Evolutionary conservation across 2,797 vertebrate genomes (phyloP).

Genomic region (Enteromius radiatus): DNA sequence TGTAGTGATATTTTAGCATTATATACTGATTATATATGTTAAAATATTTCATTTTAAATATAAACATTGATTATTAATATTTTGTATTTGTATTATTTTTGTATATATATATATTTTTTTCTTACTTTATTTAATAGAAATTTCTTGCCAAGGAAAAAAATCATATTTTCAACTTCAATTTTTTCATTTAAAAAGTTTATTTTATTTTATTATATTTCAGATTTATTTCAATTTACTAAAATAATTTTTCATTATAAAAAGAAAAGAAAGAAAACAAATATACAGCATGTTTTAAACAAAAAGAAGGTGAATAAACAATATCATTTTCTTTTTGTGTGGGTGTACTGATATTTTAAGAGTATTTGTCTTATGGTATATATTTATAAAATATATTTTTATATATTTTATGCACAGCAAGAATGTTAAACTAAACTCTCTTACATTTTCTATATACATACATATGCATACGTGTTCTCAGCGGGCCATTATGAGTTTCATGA

Average conservation of each 20-base stretch:
- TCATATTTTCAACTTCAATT: neutral
- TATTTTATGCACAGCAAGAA: neutral
- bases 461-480: conserved; percentile 22
- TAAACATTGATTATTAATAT: neutral
- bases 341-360: neutral
- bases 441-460: conserved; percentile 33
- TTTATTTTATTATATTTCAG: neutral
- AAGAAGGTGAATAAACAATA: neutral
- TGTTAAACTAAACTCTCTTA: neutral
- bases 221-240: neutral
- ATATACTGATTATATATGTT: neutral
- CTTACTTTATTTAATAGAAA: neutral
- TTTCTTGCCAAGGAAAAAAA: neutral
- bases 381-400: neutral
- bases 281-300: neutral
- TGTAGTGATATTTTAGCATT: neutral
- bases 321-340: neutral
- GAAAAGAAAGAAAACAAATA: no score
- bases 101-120: neutral
- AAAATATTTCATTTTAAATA: no score
- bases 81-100: neutral
- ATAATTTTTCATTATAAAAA: neutral
- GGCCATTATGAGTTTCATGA: conserved; percentile 21
- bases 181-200: neutral
- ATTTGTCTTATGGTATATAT: neutral